Conservation (phyloP, 2,888 invertebrate genomes). For the Neoaliturus tenellus region DNA sequence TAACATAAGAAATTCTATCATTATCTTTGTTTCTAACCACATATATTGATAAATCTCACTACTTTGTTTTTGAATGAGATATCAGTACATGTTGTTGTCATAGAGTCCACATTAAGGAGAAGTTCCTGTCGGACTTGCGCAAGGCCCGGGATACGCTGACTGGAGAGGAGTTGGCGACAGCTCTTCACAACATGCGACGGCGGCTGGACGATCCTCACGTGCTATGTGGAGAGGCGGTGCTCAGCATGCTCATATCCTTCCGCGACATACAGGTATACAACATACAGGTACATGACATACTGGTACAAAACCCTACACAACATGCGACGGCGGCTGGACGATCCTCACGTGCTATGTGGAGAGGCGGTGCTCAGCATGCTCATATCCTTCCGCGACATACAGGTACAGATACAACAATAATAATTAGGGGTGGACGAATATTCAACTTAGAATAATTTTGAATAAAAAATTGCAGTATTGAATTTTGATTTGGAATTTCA, state of each 20-base stretch:
- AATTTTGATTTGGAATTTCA: no score
- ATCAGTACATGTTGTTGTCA: no score
- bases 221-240: constrained; percentile 95
- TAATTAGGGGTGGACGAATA: no score
- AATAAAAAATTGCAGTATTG: no score
- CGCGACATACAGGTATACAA: constrained; percentile 90
- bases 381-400: constrained; percentile 93
- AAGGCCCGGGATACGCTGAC: constrained; percentile 93
- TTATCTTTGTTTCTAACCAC: no score
- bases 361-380: constrained; percentile 97
- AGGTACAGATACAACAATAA: no score
- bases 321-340: constrained; percentile 95
- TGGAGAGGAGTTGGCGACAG: constrained; percentile 87
- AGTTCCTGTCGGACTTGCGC: constrained; percentile 95
- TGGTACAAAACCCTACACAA: constrained; percentile 90
- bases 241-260: constrained; percentile 95
- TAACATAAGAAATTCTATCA: no score
- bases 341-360: constrained; percentile 96
- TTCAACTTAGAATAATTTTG: no score
- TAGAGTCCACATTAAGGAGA: constrained; percentile 98
- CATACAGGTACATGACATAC: no score
- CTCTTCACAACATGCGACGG: constrained; percentile 92
- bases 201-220: constrained; percentile 98
- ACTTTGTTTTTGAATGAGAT: no score
- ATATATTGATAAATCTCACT: no score